phyloP scores from a whole-genome alignment of 1,140 invertebrate species.

The Augochlora pura region DNA sequence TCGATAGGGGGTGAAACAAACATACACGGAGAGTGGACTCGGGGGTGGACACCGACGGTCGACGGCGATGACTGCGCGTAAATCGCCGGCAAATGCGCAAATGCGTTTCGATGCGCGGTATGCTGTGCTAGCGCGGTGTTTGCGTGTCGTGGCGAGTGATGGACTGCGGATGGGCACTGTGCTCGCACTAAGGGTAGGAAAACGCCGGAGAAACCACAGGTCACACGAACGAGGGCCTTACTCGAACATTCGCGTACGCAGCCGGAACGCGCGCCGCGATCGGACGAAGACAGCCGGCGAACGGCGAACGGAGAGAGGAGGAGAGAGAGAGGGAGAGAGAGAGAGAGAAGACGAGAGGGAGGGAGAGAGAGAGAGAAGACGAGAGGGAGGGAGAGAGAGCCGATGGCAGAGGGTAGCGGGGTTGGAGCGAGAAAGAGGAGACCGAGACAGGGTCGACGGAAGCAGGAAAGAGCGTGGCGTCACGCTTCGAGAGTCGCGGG shows the following conservation, averaged over 20 bases:
- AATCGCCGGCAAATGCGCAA: too few species aligned
- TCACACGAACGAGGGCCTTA: constrained; percentile 64
- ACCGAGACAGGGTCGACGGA: constrained; percentile 32
- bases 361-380: constrained; percentile 3
- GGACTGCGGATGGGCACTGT: constrained; percentile 65
- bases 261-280: constrained; percentile 25
- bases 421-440: constrained; percentile 19
- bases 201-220: constrained; percentile 72
- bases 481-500: constrained; percentile 58
- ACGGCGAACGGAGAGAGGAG: not conserved
- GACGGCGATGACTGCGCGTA: too few species aligned
- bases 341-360: not conserved
- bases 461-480: constrained; percentile 47
- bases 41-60: too few species aligned
- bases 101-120: too few species aligned
- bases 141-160: constrained; percentile 59
- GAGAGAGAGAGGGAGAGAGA: constrained; percentile 7
- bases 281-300: not conserved
- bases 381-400: not conserved
- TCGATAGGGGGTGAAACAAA: too few species aligned
- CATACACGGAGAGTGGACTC: too few species aligned
- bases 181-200: constrained; percentile 68
- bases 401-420: not conserved
- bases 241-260: constrained; percentile 47
- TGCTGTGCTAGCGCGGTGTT: not conserved